Conservation (phyloP, 1,140 invertebrate genomes). For the Zelostemma sp. region DNA sequence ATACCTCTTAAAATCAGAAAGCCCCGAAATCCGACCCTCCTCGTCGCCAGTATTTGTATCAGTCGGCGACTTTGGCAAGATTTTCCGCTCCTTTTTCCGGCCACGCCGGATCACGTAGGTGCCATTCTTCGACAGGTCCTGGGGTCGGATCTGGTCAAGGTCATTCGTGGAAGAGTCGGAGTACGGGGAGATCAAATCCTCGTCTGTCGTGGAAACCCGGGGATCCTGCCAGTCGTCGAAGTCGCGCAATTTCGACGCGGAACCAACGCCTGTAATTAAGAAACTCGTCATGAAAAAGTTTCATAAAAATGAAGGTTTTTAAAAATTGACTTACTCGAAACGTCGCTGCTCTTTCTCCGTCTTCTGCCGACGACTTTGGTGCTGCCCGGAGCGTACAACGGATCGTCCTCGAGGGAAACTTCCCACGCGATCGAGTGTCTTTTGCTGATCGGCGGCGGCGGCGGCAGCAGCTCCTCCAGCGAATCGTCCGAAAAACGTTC, state of each 20-base stretch:
- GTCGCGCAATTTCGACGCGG: conserved; percentile 74
- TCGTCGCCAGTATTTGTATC: conserved; percentile 66
- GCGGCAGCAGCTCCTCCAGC: conserved; percentile 79
- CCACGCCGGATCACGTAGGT: conserved; percentile 81
- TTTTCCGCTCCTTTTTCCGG: conserved; percentile 72
- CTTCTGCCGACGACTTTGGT: conserved; percentile 77
- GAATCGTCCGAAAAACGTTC: conserved; percentile 87
- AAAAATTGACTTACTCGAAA: conserved; percentile 71
- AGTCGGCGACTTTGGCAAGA: conserved; percentile 65
- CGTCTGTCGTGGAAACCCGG: conserved; percentile 75
- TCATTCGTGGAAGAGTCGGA: conserved; percentile 75
- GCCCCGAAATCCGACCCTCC: conserved; percentile 72
- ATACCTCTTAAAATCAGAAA: conserved; percentile 77
- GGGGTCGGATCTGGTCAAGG: conserved; percentile 67
- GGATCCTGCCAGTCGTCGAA: conserved; percentile 77
- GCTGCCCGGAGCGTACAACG: conserved; percentile 78
- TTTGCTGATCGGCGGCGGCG: conserved; percentile 75
- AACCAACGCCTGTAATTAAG: conserved; percentile 71
- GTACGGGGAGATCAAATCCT: conserved; percentile 76
- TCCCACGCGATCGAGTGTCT: conserved; percentile 86
- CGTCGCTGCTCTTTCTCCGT: conserved; percentile 70
- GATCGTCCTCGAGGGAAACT: conserved; percentile 80
- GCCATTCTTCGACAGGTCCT: conserved; percentile 75
- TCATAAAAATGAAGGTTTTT: too few species aligned
- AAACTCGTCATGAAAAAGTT: too few species aligned